Base-by-base conservation (phyloP, 2,797 vertebrate species). In the Prunella strophiata region DNA sequence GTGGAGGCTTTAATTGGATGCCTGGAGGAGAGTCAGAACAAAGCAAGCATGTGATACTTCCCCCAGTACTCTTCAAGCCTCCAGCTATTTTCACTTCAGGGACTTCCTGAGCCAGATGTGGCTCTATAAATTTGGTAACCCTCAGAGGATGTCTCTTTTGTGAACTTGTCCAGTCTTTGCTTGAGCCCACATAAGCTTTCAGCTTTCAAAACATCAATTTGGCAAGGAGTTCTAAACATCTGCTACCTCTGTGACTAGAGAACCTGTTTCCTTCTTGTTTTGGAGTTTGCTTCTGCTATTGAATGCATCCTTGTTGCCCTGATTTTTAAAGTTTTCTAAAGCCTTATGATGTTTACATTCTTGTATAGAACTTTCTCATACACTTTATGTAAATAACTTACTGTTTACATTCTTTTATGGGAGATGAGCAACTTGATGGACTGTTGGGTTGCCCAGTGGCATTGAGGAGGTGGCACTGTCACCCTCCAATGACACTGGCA, bases 71-170 rank as follows among this genome's bases (percentile, higher is more conserved):
- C 51, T 70, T 38, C 36, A 70, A 63, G 73, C 95, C 90, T 94
- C 36, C 59, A 86, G 77, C 83, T 88, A 36, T 94, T 96, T 94
- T 88, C 62, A 52, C 63, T 92, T 88, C 76, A 70, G 83, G 77
- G 80, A 42, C 71, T 93, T 95, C 63, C 77, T 86, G 66, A 81
- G 85, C 77, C 95, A 95, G 88, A 91, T 95, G 93, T 79, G 80
- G 43, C 88, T 93, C 80, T 91, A 2, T 81, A 81, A 90, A 76
- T 94, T 93, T 90, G 93, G 88, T 94, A 91, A 81, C 51, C 63
- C 76, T 91, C 55, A 88, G 55, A 93, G 91, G 77, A 55, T 81
- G 11, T 86, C 14, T 85, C 68, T 82, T 83, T 66, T 81, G 36
- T 86, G 93, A 84, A 82, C 51, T 88, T 90, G 80, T 91, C 83